Conservation (phyloP, 1,140 invertebrate species). For the Hyles euphorbiae region DNA sequence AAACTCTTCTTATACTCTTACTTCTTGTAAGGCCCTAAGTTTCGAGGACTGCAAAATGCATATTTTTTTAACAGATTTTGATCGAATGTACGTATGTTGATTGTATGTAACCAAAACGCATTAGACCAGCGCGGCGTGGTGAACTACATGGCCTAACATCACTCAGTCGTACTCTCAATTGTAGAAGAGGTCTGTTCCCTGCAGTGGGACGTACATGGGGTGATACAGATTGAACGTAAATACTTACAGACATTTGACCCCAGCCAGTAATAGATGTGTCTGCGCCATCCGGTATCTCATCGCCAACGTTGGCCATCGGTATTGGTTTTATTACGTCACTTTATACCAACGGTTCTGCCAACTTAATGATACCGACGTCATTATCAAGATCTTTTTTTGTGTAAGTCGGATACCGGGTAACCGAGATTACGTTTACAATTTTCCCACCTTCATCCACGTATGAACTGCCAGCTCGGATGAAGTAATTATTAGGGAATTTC, state of each 20-base stretch:
- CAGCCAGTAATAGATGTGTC: constrained; percentile 54
- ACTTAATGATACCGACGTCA: constrained; percentile 79
- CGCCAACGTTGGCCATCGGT: constrained; percentile 60
- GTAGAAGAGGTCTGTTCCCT: too few relatives aligned
- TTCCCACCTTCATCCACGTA: constrained; percentile 40
- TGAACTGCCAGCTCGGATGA: constrained; percentile 26
- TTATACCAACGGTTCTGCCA: constrained; percentile 73
- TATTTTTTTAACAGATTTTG: too few relatives aligned
- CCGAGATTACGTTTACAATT: constrained; percentile 40
- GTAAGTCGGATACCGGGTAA: constrained; percentile 44
- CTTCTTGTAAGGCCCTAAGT: constrained; percentile 19
- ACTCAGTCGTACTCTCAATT: too few relatives aligned
- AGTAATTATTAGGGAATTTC: too few relatives aligned
- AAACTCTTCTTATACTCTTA: too few relatives aligned
- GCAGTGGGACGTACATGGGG: too few relatives aligned
- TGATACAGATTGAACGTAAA: too few relatives aligned
- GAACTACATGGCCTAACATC: too few relatives aligned
- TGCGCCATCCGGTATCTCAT: constrained; percentile 51
- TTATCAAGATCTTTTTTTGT: constrained; percentile 53
- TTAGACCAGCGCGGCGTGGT: too few relatives aligned
- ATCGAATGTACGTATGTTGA: too few relatives aligned
- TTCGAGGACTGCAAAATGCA: constrained; percentile 16
- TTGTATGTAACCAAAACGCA: too few relatives aligned
- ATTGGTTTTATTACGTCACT: constrained; percentile 72
- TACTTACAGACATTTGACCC: constrained; percentile 45